Conservation (phyloP, 2,797 vertebrate species). For the Cyprinodon diabolis region DNA sequence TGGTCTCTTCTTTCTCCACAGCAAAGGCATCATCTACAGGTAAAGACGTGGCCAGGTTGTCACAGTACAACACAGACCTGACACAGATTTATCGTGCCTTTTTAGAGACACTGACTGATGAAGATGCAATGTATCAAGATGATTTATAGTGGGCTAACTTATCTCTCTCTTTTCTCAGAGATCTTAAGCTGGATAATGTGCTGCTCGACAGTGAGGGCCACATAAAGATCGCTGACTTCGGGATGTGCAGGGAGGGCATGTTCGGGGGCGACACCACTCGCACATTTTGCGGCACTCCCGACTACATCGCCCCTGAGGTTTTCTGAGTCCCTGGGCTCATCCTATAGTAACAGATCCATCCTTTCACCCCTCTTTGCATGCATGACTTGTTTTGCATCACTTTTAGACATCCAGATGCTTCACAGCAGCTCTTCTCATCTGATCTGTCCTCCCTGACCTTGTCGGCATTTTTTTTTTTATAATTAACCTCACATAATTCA, state of each 20-base stretch:
- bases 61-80: constrained; percentile 21
- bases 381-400: constrained; percentile 46
- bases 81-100: constrained; percentile 61
- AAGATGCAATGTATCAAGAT: constrained; percentile 62
- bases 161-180: constrained; percentile 73
- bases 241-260: constrained; percentile 93
- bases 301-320: constrained; percentile 95
- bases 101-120: constrained; percentile 50
- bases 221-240: constrained; percentile 94
- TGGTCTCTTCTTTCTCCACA: constrained; percentile 92
- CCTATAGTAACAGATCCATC: constrained; percentile 6
- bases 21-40: constrained; percentile 93
- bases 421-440: constrained; percentile 42
- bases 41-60: constrained; percentile 55
- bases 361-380: constrained; percentile 33
- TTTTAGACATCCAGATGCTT: constrained; percentile 17
- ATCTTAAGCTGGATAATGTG: constrained; percentile 93
- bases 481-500: constrained; percentile 71
- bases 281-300: constrained; percentile 93
- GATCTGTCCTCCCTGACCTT: constrained; percentile 64
- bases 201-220: constrained; percentile 91
- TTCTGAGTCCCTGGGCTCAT: not conserved
- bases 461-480: constrained; percentile 63
- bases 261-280: constrained; percentile 86
- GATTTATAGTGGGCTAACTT: constrained; percentile 50